These are phyloP conservation scores for Asarcornis scutulata DNA, from an alignment of 2,113 vertebrate genomes.

Conservation along the genomic window DNA sequence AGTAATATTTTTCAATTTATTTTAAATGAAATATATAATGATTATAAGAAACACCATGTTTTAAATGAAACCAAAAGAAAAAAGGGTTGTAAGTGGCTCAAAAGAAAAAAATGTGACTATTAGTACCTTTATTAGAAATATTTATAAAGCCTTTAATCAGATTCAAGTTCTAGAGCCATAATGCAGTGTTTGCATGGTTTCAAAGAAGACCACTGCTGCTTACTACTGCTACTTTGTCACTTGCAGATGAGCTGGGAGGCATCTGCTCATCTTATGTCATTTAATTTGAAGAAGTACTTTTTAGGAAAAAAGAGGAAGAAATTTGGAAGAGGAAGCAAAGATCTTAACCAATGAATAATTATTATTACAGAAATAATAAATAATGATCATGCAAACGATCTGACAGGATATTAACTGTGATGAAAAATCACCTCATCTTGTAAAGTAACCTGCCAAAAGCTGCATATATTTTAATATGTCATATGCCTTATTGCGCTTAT, in stretches of 20 bases:
- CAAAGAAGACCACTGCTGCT: neutral
- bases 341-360: neutral
- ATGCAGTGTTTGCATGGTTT: neutral
- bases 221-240: neutral
- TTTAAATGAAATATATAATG: neutral
- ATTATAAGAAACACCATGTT: neutral
- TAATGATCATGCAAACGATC: neutral
- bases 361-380: neutral
- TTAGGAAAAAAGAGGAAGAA: neutral
- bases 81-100: neutral
- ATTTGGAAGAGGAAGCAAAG: neutral
- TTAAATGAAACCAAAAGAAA: neutral
- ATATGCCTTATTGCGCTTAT: neutral
- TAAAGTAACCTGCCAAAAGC: constrained; percentile 16
- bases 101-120: neutral
- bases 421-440: neutral
- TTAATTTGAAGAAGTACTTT: neutral
- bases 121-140: neutral
- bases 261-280: neutral
- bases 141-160: neutral
- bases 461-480: neutral
- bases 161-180: neutral
- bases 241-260: neutral
- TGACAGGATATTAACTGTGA: constrained; percentile 19
- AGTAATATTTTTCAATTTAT: neutral